Percentiles rank a stretch among this genome's conserved stretches.
Conservation (phyloP, 2,888 invertebrate genomes). For the Conus canariensis region DNA sequence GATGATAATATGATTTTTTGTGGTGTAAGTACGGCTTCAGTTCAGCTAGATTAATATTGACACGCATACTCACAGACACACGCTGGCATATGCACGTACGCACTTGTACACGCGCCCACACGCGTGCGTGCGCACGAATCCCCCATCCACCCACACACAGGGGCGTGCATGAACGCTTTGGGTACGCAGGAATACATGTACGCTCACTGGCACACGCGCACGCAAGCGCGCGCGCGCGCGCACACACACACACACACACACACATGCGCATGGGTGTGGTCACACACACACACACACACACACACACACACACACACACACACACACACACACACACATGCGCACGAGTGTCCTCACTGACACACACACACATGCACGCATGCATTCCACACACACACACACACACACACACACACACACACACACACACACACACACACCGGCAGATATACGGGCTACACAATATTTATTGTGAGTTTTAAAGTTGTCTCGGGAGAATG, state of each 20-base stretch:
- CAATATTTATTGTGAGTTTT: too few relatives aligned
- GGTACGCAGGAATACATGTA: background rate
- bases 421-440: background rate
- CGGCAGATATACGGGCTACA: background rate
- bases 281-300: too few relatives aligned
- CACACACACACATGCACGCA: background rate
- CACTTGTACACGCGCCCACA: background rate
- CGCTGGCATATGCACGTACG: background rate
- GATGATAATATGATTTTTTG: too few relatives aligned
- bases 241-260: too few relatives aligned
- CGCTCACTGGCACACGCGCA: background rate
- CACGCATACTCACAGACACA: background rate
- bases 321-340: background rate
- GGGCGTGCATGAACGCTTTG: background rate
- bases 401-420: constrained; percentile 9
- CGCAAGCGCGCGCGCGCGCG: too few relatives aligned
- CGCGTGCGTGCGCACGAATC: background rate
- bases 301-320: constrained; percentile 25
- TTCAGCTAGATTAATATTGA: too few relatives aligned
- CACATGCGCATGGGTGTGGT: too few relatives aligned
- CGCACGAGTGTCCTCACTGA: background rate
- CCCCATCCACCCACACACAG: background rate
- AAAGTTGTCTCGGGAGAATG: too few relatives aligned
- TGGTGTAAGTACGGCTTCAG: too few relatives aligned
- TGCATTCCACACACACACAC: background rate